phyloP scores from a whole-genome alignment of 2,797 vertebrate genomes.

The Salarias fasciatus region DNA sequence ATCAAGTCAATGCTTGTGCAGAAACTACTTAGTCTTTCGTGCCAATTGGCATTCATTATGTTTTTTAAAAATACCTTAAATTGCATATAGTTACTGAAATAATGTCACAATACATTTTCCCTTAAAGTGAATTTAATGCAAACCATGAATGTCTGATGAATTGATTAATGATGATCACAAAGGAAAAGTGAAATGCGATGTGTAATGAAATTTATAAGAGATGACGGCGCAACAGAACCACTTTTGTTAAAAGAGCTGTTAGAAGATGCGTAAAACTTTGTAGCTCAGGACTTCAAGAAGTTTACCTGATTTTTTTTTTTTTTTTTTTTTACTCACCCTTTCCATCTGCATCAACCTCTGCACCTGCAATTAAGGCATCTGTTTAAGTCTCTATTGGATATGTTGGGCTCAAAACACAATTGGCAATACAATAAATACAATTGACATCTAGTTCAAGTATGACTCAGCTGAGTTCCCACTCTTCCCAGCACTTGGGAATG shows the following conservation, averaged over 20 bases:
- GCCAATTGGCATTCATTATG: not conserved
- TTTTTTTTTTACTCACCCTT: conserved; percentile 82
- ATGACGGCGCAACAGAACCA: conserved; percentile 6
- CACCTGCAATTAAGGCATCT: conserved; percentile 51
- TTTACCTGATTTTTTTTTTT: too few species aligned
- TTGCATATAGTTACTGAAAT: not conserved
- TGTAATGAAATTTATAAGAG: conserved; percentile 8
- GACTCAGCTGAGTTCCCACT: too few species aligned
- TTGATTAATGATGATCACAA: conserved; percentile 19
- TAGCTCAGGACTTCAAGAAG: not conserved
- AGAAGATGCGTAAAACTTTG: conserved; percentile 22
- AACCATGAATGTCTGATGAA: conserved; percentile 46
- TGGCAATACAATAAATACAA: too few species aligned
- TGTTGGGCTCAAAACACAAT: too few species aligned
- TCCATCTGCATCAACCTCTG: conserved; percentile 69
- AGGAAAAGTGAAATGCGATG: conserved; percentile 3
- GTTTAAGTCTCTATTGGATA: too few species aligned
- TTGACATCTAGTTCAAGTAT: too few species aligned
- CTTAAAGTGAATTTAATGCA: conserved; percentile 16
- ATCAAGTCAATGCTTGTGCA: not conserved
- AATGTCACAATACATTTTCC: not conserved
- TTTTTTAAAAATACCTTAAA: not conserved
- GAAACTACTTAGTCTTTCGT: not conserved
- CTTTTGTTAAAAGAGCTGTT: conserved; percentile 36
- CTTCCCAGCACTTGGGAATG: too few species aligned